Evolutionary conservation across 2,888 invertebrate genomes (phyloP), one percentile per base, ranked within the genome.

Genomic region (Lithophane ornitopus): DNA sequence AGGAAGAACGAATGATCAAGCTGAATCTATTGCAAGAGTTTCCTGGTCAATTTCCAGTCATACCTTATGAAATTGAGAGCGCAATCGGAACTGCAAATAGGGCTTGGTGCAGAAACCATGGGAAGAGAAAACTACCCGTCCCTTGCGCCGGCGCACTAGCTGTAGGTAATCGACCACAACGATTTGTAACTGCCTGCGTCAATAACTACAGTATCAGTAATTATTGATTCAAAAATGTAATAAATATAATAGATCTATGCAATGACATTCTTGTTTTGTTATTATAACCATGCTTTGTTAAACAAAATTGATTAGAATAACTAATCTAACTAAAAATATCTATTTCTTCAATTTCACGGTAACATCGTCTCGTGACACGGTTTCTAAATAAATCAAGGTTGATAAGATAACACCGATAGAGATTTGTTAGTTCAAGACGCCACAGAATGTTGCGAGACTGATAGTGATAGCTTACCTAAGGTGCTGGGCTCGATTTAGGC

Each of bases 341-440:
- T 69, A 69, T 70, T 63, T 73, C 34, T 65, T 62, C 54, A 44
- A 77, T 69, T 81, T 85, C 71, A 78, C 63, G 75, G 72, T 74
- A 82, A 88, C 82, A 80, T 87, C 88, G 77, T 76, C 85, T 88
- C 72, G 77, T 91, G 91, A 92, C 92, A 93, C 87, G 82, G 89
- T 93, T 92, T 89, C 89, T 91, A 92, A 91, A 92, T 91, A 92
- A 92, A 93, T 92, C 92, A 93, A 93, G 92, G 91, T 91, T 93
- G 92, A 93, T 93, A 93, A 94, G 93, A 94, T 93, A 93, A 90
- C 89, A 88, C 86, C 87, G 88, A 89, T 90, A 87, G 79, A 89
- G 89, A 90, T 88, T 90, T 91, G 89, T 90, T 88, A 82, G 87
- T 87, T 82, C 83, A 87, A 91, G 89, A 82, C 87, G 82, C 56